A percentile compares a stretch with the other conserved stretches of the same genome.
Conservation (phyloP, 2,888 invertebrate species). For the Cerastis leucographa region DNA sequence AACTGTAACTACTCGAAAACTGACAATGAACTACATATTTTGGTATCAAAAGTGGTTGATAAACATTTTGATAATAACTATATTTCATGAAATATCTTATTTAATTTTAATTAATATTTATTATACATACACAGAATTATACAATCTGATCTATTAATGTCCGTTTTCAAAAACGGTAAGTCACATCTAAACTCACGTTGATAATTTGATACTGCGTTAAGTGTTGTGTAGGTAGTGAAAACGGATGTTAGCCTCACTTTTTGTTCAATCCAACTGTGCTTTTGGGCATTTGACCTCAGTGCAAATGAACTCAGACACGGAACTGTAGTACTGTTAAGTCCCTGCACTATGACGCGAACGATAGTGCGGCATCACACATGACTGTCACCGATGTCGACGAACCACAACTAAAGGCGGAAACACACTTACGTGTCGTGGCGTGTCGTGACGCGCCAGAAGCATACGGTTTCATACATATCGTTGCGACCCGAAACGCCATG, state of each 20-base stretch:
- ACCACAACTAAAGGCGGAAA: too few species aligned
- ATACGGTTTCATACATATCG: too few species aligned
- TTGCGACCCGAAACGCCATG: too few species aligned
- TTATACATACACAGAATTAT: background rate
- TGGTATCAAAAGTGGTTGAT: background rate
- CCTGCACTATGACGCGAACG: constrained; percentile 4
- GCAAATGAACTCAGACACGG: constrained; percentile 23
- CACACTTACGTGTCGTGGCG: too few species aligned
- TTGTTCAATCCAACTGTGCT: background rate
- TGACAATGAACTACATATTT: background rate
- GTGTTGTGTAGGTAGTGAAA: background rate
- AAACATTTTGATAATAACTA: background rate
- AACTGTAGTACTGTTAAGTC: constrained; percentile 25
- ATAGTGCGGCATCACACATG: constrained; percentile 17
- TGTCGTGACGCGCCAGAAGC: too few species aligned
- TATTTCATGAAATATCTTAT: background rate
- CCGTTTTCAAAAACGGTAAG: background rate
- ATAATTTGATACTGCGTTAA: too few species aligned
- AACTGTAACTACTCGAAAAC: background rate
- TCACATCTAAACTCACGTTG: background rate
- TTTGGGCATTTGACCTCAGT: constrained; percentile 2
- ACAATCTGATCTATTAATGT: background rate
- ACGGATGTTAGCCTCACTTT: background rate
- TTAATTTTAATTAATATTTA: background rate
- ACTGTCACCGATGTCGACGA: constrained; percentile 42